Base-by-base conservation (phyloP, 2,113 vertebrate genomes). In the Centropus unirufus region DNA sequence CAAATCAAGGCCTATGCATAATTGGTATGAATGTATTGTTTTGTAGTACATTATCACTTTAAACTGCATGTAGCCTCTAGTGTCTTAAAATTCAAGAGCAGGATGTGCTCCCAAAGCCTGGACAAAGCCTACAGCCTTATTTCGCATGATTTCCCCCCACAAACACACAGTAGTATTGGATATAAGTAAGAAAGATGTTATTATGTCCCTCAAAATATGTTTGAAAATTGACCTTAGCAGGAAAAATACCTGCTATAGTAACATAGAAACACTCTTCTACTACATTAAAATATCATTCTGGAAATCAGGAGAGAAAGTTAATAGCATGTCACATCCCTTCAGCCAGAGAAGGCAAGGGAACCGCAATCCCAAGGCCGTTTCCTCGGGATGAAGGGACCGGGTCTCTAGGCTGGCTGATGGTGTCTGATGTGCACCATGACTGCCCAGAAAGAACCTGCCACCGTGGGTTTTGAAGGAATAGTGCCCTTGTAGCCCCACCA, bases 351-450 rank as follows among this genome's bases (percentile, higher is more conserved):
- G 12, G 32, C 36, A 62, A 62, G 52, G 36, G 59, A 47, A 30
- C 23, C 2, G 0, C 27, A 68, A 2, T 14, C 5, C 11, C 21
- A 39, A 47, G 63, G 30, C 32, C 1, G 0, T 40, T 69, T 57
- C 52, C 30, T 74, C 5, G 16, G 22, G 17, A 9, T 26, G 26
- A 40, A 39, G 46, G 36, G 57, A 30, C 36, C 8, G 8, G 5
- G 5, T n/a, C 32, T 36, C 47, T 12, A 1, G 18, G 8, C n/a
- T 57, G 30, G 3, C 30, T 70, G 20, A 5, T 84, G n/a, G n/a
- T 58, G 20, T 29, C 4, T 78, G 4, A 8, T 13, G 42, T 27
- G 19, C 4, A 10, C 49, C 32, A 21, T 0, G 0, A 34, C 18
- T 57, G 36, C 55, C 36, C 2, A 4, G 70, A 15, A 75, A 44